phyloP scores from a whole-genome alignment of 2,113 vertebrate genomes.

The Solea solea region DNA sequence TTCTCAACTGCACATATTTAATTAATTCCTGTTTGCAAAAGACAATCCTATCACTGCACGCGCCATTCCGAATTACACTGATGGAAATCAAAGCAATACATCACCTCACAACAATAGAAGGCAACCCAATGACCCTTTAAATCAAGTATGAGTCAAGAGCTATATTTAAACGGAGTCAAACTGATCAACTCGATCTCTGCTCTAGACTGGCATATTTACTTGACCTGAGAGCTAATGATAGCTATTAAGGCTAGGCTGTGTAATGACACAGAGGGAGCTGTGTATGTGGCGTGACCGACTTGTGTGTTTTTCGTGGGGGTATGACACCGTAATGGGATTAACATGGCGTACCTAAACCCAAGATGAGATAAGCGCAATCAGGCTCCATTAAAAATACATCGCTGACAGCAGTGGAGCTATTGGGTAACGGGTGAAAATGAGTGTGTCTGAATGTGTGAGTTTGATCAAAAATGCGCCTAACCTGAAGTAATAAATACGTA shows the following conservation, averaged over 20 bases:
- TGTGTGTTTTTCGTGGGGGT: conserved; percentile 70
- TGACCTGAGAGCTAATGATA: conserved; percentile 76
- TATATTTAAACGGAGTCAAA: conserved; percentile 50
- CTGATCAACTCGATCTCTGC: conserved; percentile 48
- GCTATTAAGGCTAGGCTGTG: conserved; percentile 67
- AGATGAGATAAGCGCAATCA: conserved; percentile 78
- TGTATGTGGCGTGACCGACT: conserved; percentile 67
- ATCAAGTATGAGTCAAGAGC: conserved; percentile 49
- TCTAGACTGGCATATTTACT: conserved; percentile 57
- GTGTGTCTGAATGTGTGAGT: conserved; percentile 26
- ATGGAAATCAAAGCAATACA: conserved; percentile 47
- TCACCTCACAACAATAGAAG: conserved; percentile 30
- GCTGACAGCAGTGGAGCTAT: conserved; percentile 55
- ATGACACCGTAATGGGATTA: conserved; percentile 79
- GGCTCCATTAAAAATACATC: conserved; percentile 68
- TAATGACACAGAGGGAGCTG: conserved; percentile 69
- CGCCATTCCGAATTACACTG: conserved; percentile 11
- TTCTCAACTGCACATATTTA: conserved; percentile 38
- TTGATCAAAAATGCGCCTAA: conserved; percentile 27
- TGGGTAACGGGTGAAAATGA: conserved; percentile 14
- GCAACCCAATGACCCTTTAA: conserved; percentile 24
- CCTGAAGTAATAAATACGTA: neutral
- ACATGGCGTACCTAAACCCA: conserved; percentile 76
- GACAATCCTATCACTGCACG: conserved; percentile 43
- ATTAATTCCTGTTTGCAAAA: conserved; percentile 42